These are phyloP conservation scores for Drosophila suboccidentalis DNA, from an alignment of 2,888 invertebrate species.

Conservation along the genomic window DNA sequence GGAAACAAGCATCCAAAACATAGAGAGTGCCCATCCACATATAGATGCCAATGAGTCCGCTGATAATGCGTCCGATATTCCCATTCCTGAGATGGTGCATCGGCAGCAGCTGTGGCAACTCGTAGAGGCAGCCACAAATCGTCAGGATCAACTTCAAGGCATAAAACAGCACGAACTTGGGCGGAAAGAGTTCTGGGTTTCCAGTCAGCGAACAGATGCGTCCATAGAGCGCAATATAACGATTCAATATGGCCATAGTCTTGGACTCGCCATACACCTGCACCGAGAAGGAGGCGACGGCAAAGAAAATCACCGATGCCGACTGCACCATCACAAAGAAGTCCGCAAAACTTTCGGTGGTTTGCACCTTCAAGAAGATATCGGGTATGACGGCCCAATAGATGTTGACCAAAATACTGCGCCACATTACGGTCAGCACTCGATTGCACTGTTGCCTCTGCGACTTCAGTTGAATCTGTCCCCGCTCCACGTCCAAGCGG, in stretches of 20 bases:
- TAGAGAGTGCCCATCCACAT: slow-evolving; percentile 77
- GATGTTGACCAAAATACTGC: slow-evolving; percentile 50
- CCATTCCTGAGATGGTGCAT: slow-evolving; percentile 2
- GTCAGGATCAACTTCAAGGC: slow-evolving; percentile 64
- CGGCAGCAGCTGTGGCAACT: slow-evolving; percentile 58
- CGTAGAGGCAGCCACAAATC: slow-evolving; percentile 63
- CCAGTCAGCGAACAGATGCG: slow-evolving; percentile 47
- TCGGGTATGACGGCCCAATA: slow-evolving; percentile 58
- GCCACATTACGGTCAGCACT: slow-evolving; percentile 49
- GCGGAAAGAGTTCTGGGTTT: slow-evolving; percentile 43
- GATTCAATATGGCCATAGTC: slow-evolving; percentile 62
- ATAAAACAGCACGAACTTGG: slow-evolving; percentile 58
- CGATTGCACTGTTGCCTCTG: slow-evolving; percentile 44
- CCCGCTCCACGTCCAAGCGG: slow-evolving; percentile 36
- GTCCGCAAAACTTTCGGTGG: slow-evolving; percentile 48
- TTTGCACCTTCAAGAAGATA: slow-evolving; percentile 28
- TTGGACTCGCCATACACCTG: slow-evolving; percentile 56
- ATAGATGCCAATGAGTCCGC: slow-evolving; percentile 56
- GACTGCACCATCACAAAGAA: slow-evolving; percentile 62
- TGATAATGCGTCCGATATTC: not conserved
- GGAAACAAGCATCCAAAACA: slow-evolving; percentile 72
- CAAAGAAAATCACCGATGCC: slow-evolving; percentile 64
- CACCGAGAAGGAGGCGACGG: slow-evolving; percentile 61
- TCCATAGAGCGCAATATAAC: slow-evolving; percentile 60
- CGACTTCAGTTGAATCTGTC: slow-evolving; percentile 39